These are phyloP conservation scores for Excalfactoria chinensis DNA, from an alignment of 2,113 vertebrate species.

Conservation along the genomic window DNA sequence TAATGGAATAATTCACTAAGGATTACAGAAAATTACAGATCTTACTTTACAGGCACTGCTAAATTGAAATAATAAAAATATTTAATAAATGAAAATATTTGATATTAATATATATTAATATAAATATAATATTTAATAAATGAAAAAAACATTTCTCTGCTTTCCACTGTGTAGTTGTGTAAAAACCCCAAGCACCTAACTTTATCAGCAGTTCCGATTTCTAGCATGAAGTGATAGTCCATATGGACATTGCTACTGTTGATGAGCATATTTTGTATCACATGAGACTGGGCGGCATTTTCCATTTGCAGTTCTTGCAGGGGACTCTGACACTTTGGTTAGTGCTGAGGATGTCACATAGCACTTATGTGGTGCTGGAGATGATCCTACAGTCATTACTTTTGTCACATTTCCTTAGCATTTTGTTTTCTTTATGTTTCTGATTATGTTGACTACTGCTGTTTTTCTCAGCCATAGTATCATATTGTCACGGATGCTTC, in stretches of 20 bases:
- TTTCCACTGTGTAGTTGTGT: not conserved
- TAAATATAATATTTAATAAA: not conserved
- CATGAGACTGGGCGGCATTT: not conserved
- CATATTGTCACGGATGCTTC: not conserved
- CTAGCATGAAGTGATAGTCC: not conserved
- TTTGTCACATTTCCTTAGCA: not conserved
- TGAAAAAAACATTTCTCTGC: not conserved
- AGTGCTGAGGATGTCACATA: not conserved
- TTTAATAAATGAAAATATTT: not conserved
- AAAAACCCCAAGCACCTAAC: not conserved
- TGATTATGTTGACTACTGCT: not conserved
- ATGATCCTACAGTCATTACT: not conserved
- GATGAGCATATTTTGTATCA: not conserved
- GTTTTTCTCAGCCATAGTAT: not conserved
- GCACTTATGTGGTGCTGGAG: not conserved
- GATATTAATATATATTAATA: no score
- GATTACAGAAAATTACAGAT: not conserved
- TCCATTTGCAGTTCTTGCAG: not conserved
- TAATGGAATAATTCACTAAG: conserved; percentile 51
- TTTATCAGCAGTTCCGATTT: not conserved
- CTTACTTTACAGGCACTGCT: not conserved
- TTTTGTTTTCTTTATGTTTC: not conserved
- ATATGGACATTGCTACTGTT: accelerated
- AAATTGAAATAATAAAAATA: not conserved
- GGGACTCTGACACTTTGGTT: not conserved